phyloP scores from a whole-genome alignment of 2,113 vertebrate genomes.

The Riparia riparia region DNA sequence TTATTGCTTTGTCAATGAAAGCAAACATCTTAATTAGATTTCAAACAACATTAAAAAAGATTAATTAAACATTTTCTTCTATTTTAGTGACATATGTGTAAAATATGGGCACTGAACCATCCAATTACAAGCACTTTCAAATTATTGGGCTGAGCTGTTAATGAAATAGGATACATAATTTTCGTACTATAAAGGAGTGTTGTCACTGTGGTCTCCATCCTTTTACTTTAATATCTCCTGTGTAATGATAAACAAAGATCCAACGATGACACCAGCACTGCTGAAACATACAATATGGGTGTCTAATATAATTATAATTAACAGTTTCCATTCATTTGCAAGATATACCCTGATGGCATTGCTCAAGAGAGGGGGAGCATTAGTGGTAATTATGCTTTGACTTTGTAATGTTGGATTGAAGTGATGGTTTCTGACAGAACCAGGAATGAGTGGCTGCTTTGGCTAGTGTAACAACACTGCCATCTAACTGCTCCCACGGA shows the following conservation, averaged over 20 bases:
- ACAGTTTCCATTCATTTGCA: constrained; percentile 79
- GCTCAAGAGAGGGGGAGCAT: constrained; percentile 69
- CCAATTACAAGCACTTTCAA: constrained; percentile 21
- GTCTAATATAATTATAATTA: constrained; percentile 80
- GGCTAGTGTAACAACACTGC: constrained; percentile 52
- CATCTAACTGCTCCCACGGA: constrained; percentile 45
- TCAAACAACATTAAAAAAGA: neutral
- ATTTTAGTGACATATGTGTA: neutral
- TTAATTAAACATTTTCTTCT: neutral
- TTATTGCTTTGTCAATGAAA: neutral
- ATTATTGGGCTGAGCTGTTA: neutral
- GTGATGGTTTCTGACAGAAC: constrained; percentile 37
- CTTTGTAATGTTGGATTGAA: constrained; percentile 72
- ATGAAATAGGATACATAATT: constrained; percentile 6
- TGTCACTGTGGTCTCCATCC: constrained; percentile 31
- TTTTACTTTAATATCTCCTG: constrained; percentile 21
- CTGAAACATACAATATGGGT: constrained; percentile 68
- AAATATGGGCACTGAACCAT: neutral
- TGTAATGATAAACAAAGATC: constrained; percentile 65
- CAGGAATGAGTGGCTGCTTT: neutral
- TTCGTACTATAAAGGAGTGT: constrained; percentile 14
- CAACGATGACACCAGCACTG: constrained; percentile 25
- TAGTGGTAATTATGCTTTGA: constrained; percentile 79
- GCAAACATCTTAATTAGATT: constrained; percentile 5
- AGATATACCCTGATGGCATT: constrained; percentile 74